These are phyloP conservation scores for Pogonomyrmex barbatus DNA, from an alignment of 1,140 invertebrate genomes.

Conservation along the genomic window DNA sequence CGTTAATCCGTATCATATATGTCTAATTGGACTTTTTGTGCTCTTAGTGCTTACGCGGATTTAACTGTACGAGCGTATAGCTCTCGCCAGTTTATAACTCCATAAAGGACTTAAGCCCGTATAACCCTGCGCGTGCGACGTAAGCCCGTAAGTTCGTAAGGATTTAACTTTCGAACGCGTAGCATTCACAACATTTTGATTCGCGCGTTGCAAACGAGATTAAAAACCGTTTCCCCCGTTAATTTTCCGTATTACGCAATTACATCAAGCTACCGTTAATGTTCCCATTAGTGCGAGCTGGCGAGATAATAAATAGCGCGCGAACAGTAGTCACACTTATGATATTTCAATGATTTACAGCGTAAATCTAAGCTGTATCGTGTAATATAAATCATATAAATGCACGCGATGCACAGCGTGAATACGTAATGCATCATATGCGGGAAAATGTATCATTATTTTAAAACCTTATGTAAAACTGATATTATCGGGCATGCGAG, in stretches of 20 bases:
- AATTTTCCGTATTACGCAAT: slow-evolving; percentile 13
- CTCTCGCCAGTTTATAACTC: slow-evolving; percentile 59
- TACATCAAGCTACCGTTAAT: background rate
- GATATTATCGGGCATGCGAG: slow-evolving; percentile 8
- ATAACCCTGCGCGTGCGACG: slow-evolving; percentile 51
- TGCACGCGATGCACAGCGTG: background rate
- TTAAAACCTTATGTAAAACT: background rate
- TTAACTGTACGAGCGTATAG: slow-evolving; percentile 42
- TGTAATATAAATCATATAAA: background rate
- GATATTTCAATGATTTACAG: background rate
- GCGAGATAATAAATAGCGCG: background rate
- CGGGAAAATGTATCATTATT: background rate
- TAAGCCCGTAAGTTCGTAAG: slow-evolving; percentile 58
- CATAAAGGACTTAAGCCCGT: slow-evolving; percentile 57
- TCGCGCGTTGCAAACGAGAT: slow-evolving; percentile 26
- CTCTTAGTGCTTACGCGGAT: slow-evolving; percentile 58
- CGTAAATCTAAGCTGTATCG: background rate
- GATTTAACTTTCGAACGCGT: slow-evolving; percentile 58
- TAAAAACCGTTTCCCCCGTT: slow-evolving; percentile 41
- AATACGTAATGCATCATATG: background rate
- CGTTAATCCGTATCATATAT: slow-evolving; percentile 56
- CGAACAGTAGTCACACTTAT: background rate
- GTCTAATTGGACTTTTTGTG: slow-evolving; percentile 60
- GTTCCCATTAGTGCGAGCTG: background rate
- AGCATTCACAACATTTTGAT: slow-evolving; percentile 59